Evolutionary conservation across 2,888 invertebrate species (phyloP).

Genomic region (Dicranocentrus wangi): DNA sequence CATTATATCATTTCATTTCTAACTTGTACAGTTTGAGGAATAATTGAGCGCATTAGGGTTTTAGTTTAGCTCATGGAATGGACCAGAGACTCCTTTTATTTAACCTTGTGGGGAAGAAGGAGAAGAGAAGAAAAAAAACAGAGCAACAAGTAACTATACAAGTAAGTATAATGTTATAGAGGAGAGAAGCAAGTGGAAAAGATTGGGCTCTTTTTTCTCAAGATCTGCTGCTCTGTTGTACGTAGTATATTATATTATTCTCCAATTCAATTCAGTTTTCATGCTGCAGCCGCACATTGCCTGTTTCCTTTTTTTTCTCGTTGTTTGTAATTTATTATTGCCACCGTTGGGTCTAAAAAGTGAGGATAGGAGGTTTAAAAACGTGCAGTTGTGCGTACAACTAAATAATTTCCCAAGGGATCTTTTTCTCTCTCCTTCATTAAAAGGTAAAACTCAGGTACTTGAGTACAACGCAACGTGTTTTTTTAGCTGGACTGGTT

Average conservation of each 20-base stretch:
- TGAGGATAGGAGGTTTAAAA: neutral
- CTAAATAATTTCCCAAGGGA: neutral
- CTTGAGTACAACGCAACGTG: neutral
- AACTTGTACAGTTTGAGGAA: constrained; percentile 6
- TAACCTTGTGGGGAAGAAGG: neutral
- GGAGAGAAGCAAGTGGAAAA: constrained; percentile 9
- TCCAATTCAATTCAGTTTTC: neutral
- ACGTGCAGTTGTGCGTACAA: no score
- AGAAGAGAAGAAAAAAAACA: neutral
- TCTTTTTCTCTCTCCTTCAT: constrained; percentile 10
- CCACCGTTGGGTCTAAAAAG: neutral
- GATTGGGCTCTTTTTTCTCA: constrained; percentile 11
- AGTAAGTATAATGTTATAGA: neutral
- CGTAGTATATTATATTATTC: no score
- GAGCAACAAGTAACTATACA: constrained; percentile 8
- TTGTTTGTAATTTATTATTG: constrained; percentile 11
- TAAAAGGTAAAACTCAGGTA: constrained; percentile 14
- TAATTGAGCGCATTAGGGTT: neutral
- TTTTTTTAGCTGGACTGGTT: constrained; percentile 6
- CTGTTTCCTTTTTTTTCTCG: neutral
- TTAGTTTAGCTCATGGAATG: constrained; percentile 7
- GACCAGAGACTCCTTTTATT: constrained; percentile 11
- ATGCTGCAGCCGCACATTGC: constrained; percentile 3
- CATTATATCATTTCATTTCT: neutral
- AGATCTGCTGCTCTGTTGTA: neutral